These are phyloP conservation scores for Lepidostoma basale DNA, from an alignment of 1,140 invertebrate genomes.

Conservation along the genomic window DNA sequence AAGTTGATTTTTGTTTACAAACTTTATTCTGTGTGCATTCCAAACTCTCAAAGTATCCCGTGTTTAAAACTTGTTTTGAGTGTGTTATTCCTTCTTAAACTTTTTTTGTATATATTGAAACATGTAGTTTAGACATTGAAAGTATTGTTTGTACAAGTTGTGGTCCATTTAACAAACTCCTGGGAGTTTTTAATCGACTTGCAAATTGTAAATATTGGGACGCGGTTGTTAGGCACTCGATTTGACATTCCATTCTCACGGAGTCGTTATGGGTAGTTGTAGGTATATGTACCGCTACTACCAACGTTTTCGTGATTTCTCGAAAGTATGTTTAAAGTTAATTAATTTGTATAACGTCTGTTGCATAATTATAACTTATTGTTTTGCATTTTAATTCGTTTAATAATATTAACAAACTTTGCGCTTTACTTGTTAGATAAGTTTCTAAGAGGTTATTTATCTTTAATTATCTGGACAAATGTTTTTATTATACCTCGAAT, in stretches of 20 bases:
- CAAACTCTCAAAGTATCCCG: not conserved
- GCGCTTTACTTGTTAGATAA: too few species aligned
- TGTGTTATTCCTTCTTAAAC: not conserved
- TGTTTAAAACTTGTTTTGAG: constrained; percentile 35
- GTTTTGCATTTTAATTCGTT: too few species aligned
- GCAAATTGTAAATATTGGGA: constrained; percentile 17
- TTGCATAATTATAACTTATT: too few species aligned
- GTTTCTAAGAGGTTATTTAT: too few species aligned
- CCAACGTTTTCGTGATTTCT: constrained; percentile 26
- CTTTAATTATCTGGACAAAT: too few species aligned
- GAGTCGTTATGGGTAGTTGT: not conserved
- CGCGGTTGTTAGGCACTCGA: not conserved
- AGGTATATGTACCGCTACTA: constrained; percentile 6
- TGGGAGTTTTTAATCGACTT: constrained; percentile 3
- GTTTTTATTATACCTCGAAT: too few species aligned
- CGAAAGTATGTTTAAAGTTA: too few species aligned
- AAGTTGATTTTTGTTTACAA: constrained; percentile 34
- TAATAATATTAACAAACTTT: too few species aligned
- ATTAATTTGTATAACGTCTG: too few species aligned
- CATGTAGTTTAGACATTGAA: not conserved
- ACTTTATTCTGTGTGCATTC: constrained; percentile 20
- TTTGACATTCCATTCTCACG: constrained; percentile 33
- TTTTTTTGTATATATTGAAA: not conserved
- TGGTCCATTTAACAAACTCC: not conserved
- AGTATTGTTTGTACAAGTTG: not conserved